These are phyloP conservation scores for Stramonita haemastoma DNA, from an alignment of 2,888 invertebrate genomes.

Conservation along the genomic window DNA sequence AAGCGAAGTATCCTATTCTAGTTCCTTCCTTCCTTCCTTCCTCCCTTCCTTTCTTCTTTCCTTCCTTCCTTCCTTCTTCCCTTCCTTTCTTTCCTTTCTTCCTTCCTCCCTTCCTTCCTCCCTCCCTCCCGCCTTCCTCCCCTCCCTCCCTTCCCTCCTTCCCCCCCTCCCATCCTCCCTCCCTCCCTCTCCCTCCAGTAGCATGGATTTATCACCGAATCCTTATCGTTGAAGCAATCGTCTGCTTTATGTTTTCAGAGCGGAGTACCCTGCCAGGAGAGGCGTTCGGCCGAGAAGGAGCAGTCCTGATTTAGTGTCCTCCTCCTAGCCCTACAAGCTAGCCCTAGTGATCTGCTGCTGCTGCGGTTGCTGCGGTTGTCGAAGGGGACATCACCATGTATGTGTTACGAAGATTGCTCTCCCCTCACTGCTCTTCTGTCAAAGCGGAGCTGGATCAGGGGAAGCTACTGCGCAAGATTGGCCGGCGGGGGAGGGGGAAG, in stretches of 20 bases:
- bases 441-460: constrained; percentile 54
- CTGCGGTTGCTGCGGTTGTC: background rate
- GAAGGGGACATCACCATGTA: constrained; percentile 46
- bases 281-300: background rate
- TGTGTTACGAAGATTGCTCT: constrained; percentile 51
- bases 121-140: background rate
- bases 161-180: background rate
- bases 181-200: background rate
- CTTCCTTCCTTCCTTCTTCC: background rate
- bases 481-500: constrained; percentile 69
- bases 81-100: background rate
- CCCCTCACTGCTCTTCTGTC: constrained; percentile 42
- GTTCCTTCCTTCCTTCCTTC: background rate
- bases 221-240: background rate
- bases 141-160: background rate
- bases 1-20: no score
- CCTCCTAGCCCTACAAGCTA: background rate
- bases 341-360: background rate
- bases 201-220: background rate
- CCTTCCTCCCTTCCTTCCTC: background rate
- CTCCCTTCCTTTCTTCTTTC: background rate
- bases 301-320: background rate
- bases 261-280: background rate
- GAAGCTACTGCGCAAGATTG: constrained; percentile 68
- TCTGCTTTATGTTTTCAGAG: background rate